Conservation (phyloP, 2,888 invertebrate species). For the Pammene aurita region DNA sequence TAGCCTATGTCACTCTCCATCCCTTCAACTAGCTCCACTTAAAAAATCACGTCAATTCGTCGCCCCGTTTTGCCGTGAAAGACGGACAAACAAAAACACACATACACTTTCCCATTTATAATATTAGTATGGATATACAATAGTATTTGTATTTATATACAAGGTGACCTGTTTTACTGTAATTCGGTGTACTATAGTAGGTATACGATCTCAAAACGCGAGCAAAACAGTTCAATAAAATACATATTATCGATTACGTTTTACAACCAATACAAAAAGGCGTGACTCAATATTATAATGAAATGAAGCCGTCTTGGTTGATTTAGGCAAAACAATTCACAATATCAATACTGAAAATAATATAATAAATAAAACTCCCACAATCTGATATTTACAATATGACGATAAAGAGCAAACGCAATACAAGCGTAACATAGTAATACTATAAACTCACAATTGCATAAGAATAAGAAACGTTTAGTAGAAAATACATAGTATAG, state of each 20-base stretch:
- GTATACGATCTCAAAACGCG: no score
- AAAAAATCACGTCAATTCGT: no score
- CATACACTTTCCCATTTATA: no score
- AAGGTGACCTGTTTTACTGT: no score
- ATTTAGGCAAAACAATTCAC: slow-evolving; percentile 15
- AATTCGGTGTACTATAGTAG: no score
- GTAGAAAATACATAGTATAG: neutral
- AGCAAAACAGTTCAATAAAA: no score
- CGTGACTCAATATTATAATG: neutral
- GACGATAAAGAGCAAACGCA: slow-evolving; percentile 2
- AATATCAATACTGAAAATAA: slow-evolving; percentile 6
- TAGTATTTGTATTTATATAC: no score
- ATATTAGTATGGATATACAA: no score
- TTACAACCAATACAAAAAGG: slow-evolving; percentile 4
- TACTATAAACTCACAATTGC: neutral
- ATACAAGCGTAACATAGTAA: neutral
- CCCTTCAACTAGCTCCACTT: no score
- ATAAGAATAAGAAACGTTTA: neutral
- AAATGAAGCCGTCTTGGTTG: neutral
- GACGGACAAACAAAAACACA: no score
- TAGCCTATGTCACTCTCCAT: no score
- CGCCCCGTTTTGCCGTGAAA: no score
- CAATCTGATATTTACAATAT: neutral
- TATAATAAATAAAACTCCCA: neutral
- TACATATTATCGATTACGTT: neutral